Evolutionary conservation across 2,113 vertebrate genomes (phyloP), one percentile per base, ranked within the genome.

Genomic region (Erythrocercus mccallii): DNA sequence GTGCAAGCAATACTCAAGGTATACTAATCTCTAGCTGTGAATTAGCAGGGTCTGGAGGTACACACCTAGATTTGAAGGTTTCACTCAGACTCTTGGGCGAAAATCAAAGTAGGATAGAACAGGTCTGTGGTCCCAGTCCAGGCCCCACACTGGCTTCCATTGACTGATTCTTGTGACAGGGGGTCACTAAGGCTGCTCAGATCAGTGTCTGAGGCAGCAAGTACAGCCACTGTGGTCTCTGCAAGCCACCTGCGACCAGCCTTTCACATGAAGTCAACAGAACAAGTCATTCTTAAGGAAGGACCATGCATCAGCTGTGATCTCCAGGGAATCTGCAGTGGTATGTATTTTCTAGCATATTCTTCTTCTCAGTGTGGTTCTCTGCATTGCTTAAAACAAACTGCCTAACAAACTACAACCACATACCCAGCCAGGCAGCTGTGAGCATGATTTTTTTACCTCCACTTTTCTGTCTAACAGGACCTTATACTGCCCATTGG

Each of bases 111-210:
- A 27, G 53, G 48, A 54, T 3, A 35, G 38, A 65, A 24, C 4
- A 56, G 47, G 62, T 13, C 40, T 13, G n/a, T 31, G 30, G 4
- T 74, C 13, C 48, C 37, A 37, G 40, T 33, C 28, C 74, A 50
- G 53, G 13, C 5, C 35, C 17, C 25, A 45, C 0, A 1, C 10
- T 35, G 45, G 50, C 58, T 77, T 47, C 47, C 68, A 28, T 25
- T 0, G 1, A 38, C 10, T 2, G 14, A 5, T 58, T 28, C 53
- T 42, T 15, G 31, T 24, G 48, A 31, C 0, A 0, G 38, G 18
- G 25, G n/a, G 10, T 77, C 47, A 17, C 56, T 5, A 6, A 38
- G 48, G 70, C 81, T 82, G 57, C 62, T 51, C 65, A 45, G 48
- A 40, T 10, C 28, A 57, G 57, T 0, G 2, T 13, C 61, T 48